Evolutionary conservation across 2,797 vertebrate species (phyloP).

Genomic region (Nasua narica): DNA sequence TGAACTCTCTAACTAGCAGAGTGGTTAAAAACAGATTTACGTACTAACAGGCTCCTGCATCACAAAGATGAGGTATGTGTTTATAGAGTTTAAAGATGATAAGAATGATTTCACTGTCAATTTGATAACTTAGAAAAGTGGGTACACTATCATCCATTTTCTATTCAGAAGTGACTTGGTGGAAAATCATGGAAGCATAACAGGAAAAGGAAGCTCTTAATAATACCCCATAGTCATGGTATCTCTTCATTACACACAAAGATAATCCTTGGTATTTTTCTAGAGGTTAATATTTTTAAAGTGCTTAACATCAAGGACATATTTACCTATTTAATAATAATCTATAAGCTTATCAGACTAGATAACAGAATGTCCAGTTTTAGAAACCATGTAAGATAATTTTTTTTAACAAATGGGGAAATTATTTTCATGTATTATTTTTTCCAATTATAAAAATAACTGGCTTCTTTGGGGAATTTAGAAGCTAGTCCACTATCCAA

Average conservation of each 20-base stretch:
- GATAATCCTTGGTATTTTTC: neutral
- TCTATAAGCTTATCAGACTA: neutral
- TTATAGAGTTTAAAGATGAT: neutral
- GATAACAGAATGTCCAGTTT: neutral
- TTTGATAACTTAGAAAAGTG: neutral
- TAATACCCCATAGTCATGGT: neutral
- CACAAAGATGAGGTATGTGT: neutral
- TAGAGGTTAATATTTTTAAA: neutral
- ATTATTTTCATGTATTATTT: neutral
- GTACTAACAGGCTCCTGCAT: neutral
- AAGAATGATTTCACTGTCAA: neutral
- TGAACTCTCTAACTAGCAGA: neutral
- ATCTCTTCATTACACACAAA: neutral
- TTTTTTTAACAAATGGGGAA: neutral
- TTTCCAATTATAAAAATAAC: neutral
- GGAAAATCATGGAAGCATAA: neutral
- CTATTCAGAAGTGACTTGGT: neutral
- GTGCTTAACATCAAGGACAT: neutral
- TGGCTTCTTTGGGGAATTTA: neutral
- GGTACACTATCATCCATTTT: neutral
- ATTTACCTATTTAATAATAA: neutral
- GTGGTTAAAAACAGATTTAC: neutral
- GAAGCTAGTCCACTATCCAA: neutral
- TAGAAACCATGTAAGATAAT: neutral
- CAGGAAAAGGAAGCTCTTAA: neutral